These are phyloP conservation scores for Ommatoiulus sabulosus DNA, from an alignment of 2,888 invertebrate species.

Conservation along the genomic window DNA sequence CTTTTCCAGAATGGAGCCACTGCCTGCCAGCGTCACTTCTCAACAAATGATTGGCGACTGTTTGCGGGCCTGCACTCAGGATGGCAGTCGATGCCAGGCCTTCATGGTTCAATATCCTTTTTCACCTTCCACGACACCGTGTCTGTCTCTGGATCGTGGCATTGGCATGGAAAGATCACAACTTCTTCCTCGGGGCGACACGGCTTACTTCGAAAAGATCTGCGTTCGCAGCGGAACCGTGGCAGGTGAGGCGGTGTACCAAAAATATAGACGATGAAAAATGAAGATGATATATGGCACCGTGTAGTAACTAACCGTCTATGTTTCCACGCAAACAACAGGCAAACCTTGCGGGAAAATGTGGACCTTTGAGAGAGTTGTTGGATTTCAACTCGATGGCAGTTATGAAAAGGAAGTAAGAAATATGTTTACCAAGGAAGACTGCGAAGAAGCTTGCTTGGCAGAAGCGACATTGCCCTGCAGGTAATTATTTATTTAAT, in stretches of 20 bases:
- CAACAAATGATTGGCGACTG: slow-evolving; percentile 57
- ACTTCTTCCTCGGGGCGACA: slow-evolving; percentile 66
- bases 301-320: too few relatives aligned
- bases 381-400: slow-evolving; percentile 81
- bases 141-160: slow-evolving; percentile 67
- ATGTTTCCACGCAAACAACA: background rate
- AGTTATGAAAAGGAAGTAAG: slow-evolving; percentile 66
- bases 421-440: slow-evolving; percentile 68
- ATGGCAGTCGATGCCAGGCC: slow-evolving; percentile 65
- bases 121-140: slow-evolving; percentile 60
- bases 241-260: background rate
- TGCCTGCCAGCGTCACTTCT: slow-evolving; percentile 55
- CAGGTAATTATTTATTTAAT: slow-evolving; percentile 62
- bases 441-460: slow-evolving; percentile 70
- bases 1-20: slow-evolving; percentile 53
- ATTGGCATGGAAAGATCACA: slow-evolving; percentile 66
- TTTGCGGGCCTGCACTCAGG: slow-evolving; percentile 49
- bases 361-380: slow-evolving; percentile 82
- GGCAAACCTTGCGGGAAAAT: slow-evolving; percentile 68
- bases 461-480: slow-evolving; percentile 69
- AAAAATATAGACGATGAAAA: too few relatives aligned
- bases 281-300: too few relatives aligned
- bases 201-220: slow-evolving; percentile 69
- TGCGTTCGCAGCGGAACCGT: slow-evolving; percentile 66
- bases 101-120: slow-evolving; percentile 64